phyloP scores from a whole-genome alignment of 2,113 vertebrate species.

The Myanophis thanlyinensis region DNA sequence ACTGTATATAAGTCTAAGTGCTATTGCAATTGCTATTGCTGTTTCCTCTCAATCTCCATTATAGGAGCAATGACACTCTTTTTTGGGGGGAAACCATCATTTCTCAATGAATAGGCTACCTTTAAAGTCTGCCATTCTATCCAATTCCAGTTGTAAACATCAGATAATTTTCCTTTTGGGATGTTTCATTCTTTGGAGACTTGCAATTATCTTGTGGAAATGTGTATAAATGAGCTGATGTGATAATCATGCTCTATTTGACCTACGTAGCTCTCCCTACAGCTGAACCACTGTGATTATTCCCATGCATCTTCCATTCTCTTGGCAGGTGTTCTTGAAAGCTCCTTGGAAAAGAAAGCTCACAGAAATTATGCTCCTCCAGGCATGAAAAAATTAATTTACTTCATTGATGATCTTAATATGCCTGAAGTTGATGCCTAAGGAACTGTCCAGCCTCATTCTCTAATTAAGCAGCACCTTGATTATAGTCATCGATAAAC shows the following conservation, averaged over 20 bases:
- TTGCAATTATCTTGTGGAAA: not conserved
- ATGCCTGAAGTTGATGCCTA: constrained; percentile 77
- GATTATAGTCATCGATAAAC: constrained; percentile 75
- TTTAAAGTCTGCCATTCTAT: not conserved
- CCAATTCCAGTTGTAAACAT: not conserved
- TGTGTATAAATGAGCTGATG: not conserved
- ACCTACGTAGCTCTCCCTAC: not conserved
- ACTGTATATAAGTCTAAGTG: not conserved
- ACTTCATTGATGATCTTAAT: constrained; percentile 81
- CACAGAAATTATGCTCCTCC: constrained; percentile 76
- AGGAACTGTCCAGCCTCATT: constrained; percentile 77
- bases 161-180: constrained; percentile 1
- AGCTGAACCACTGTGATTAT: constrained; percentile 3
- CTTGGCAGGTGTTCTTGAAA: constrained; percentile 75
- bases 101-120: not conserved
- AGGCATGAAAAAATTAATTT: constrained; percentile 76
- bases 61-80: not conserved
- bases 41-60: not conserved
- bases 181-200: not conserved
- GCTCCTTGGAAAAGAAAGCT: constrained; percentile 77
- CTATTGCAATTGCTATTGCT: not conserved
- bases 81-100: not conserved
- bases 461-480: constrained; percentile 76
- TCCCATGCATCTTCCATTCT: constrained; percentile 23
- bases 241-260: not conserved